A percentile compares a stretch with the other conserved stretches of the same genome.
Conservation (phyloP, 2,113 vertebrate species). For the Pipra filicauda region DNA sequence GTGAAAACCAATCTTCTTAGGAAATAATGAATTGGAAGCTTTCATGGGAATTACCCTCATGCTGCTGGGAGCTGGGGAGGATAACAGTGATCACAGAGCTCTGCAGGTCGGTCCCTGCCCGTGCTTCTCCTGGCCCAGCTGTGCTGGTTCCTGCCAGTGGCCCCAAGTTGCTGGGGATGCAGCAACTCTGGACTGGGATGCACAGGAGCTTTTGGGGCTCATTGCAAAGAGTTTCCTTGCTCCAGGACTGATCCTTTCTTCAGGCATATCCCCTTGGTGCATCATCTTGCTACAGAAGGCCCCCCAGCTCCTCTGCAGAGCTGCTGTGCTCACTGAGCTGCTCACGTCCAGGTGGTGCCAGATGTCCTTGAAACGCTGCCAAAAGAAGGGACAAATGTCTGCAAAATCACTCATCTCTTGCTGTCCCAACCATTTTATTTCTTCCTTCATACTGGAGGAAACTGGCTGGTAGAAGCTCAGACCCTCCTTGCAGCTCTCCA, state of each 20-base stretch:
- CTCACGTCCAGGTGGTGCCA: not conserved
- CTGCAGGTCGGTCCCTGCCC: fast-evolving
- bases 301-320: not conserved
- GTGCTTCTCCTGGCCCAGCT: fast-evolving
- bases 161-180: not conserved
- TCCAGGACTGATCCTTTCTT: not conserved
- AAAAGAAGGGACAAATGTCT: not conserved
- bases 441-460: not conserved
- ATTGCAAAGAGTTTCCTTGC: not conserved
- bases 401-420: not conserved
- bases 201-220: fast-evolving
- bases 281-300: not conserved
- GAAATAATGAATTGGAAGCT: not conserved
- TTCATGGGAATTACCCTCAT: not conserved
- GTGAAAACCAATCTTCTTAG: not conserved
- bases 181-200: not conserved
- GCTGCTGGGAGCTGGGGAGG: not conserved
- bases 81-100: not conserved
- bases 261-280: fast-evolving
- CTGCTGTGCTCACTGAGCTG: not conserved
- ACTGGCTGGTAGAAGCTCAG: not conserved
- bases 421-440: not conserved
- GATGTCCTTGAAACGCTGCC: not conserved
- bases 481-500: not conserved
- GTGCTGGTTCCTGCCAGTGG: not conserved